Base-by-base conservation (phyloP, 30 jellyfish, hydroid and myxozoan species). In the Clytia hemisphaerica region DNA sequence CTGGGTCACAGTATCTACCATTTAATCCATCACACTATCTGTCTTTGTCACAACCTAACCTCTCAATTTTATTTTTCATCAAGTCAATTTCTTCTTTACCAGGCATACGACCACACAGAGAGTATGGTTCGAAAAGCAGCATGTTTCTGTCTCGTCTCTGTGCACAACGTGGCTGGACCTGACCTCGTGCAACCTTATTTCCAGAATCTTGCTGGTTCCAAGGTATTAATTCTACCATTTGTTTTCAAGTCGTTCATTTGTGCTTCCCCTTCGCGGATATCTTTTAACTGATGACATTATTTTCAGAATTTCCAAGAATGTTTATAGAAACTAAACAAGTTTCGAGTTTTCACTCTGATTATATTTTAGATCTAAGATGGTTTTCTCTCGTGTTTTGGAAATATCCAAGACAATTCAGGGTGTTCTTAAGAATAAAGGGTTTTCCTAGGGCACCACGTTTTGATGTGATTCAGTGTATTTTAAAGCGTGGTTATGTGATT, bases 61-160 rank as follows among this genome's bases (percentile, higher is more conserved):
- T n/a, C n/a, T n/a, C n/a, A n/a, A 40, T 7, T 40, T 40, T 40
- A 40, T 40, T 40, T 40, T 10, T n/a, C n/a, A n/a, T n/a, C n/a
- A n/a, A n/a, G n/a, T n/a, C n/a, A n/a, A n/a, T n/a, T n/a, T 49
- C 12, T 21, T 71, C 30, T 29, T 65, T 42, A 61, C 1, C 75
- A 89, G 98, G 91, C 92, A 3, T 89, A 89, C 45, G 98, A 89
- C 37, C 98, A 89, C 47, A 44, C 78, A 14, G 95, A 89, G 58
- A 78, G 94, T 44, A 81, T 90, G 2, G 98, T 82, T 44, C 81
- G 98, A 58, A 89, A 89, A 64, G 98, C 98, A 47, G 81, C 95
- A 34, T 95, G 81, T n/a, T 82, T 89, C 60, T 89, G 98, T 46
- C 91, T 89, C 59, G 98, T 89, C 22, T 61, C 93, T 30, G 37